A percentile compares a stretch with the other conserved stretches of the same genome.
Conservation (phyloP, 2,888 invertebrate species). For the Hirtodrosophila duncani region DNA sequence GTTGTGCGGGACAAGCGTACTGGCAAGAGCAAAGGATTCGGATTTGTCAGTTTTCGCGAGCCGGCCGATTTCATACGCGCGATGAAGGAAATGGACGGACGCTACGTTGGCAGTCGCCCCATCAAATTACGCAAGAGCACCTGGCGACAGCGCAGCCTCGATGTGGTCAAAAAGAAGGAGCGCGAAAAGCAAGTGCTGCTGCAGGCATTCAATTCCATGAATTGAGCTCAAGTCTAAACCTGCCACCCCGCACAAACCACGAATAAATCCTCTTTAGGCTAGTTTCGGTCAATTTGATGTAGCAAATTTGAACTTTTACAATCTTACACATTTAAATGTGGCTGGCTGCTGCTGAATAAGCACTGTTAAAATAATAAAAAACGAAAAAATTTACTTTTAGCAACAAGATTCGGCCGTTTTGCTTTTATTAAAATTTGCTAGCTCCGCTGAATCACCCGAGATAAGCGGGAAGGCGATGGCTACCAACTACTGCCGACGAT, state of each 20-base stretch:
- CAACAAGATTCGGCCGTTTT: slow-evolving; percentile 11
- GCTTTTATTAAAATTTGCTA: slow-evolving; percentile 12
- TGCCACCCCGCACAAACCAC: not conserved
- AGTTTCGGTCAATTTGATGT: slow-evolving; percentile 50
- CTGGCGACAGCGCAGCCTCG: slow-evolving; percentile 96
- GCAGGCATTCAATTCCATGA: slow-evolving; percentile 75
- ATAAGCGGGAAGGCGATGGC: too few relatives aligned
- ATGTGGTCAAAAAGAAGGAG: slow-evolving; percentile 96
- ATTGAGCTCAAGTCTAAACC: slow-evolving; percentile 21
- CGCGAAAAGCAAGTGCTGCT: slow-evolving; percentile 94
- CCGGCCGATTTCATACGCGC: slow-evolving; percentile 98
- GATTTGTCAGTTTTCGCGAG: slow-evolving; percentile 98
- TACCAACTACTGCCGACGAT: slow-evolving; percentile 2
- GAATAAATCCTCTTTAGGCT: slow-evolving; percentile 50
- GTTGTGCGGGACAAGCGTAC: slow-evolving; percentile 97
- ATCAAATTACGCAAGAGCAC: slow-evolving; percentile 98
- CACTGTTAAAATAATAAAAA: slow-evolving; percentile 24
- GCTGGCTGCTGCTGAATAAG: slow-evolving; percentile 33
- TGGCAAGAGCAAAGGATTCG: slow-evolving; percentile 99
- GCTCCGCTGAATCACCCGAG: slow-evolving; percentile 2
- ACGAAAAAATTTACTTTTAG: slow-evolving; percentile 45
- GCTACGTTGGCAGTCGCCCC: slow-evolving; percentile 98
- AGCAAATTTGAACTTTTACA: slow-evolving; percentile 45
- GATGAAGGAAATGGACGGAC: slow-evolving; percentile 99
- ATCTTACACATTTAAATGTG: slow-evolving; percentile 27